These are phyloP conservation scores for Cromileptes altivelis DNA, from an alignment of 2,113 vertebrate species.

Conservation along the genomic window DNA sequence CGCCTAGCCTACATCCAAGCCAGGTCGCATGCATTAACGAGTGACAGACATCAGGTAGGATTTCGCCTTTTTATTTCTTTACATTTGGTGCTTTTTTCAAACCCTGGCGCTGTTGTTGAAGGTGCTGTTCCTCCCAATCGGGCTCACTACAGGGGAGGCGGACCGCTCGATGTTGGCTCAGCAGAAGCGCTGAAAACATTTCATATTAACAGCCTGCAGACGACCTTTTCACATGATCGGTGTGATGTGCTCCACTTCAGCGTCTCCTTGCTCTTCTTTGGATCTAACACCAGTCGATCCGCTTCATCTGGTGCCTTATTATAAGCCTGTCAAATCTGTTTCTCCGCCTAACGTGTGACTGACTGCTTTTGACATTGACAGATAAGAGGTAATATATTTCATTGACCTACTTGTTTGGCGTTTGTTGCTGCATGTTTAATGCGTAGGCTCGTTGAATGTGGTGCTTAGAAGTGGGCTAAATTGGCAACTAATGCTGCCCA, in stretches of 20 bases:
- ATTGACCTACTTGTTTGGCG: conserved; percentile 66
- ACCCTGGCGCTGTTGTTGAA: conserved; percentile 21
- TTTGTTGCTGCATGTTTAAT: conserved; percentile 25
- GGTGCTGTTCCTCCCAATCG: conserved; percentile 44
- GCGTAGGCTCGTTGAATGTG: background rate
- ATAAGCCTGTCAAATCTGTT: conserved; percentile 30
- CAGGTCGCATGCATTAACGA: conserved; percentile 78
- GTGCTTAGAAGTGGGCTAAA: conserved; percentile 19
- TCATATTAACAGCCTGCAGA: conserved; percentile 44
- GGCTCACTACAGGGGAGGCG: conserved; percentile 49
- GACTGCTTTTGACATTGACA: conserved; percentile 73
- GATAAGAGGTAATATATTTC: conserved; percentile 50
- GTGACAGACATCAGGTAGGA: conserved; percentile 83
- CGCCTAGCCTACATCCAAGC: conserved; percentile 74
- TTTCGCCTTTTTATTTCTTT: conserved; percentile 18
- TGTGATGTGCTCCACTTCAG: conserved; percentile 23
- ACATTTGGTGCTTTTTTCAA: background rate
- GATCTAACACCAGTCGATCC: conserved; percentile 31
- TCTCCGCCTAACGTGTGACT: conserved; percentile 42
- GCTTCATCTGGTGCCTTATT: conserved; percentile 28
- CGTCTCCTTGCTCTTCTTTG: conserved; percentile 13
- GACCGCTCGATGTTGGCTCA: conserved; percentile 65
- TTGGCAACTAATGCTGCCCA: conserved; percentile 12
- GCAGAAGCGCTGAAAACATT: conserved; percentile 69
- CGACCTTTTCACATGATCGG: conserved; percentile 53